Conservation (phyloP, 1,140 invertebrate species). For the Mamestra configurata region DNA sequence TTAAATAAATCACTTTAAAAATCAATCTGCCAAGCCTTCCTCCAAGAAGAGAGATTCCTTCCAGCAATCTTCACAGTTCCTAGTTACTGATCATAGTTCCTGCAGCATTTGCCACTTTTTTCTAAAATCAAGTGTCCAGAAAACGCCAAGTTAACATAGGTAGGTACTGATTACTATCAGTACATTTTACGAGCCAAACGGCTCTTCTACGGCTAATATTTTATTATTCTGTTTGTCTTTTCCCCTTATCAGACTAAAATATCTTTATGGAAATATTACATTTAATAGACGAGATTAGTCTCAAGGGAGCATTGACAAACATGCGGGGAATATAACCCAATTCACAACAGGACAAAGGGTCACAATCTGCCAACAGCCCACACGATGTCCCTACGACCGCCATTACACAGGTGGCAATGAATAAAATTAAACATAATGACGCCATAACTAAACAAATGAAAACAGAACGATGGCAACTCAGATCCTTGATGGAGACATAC, state of each 20-base stretch:
- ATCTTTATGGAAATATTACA: conserved; percentile 15
- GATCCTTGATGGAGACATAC: no score
- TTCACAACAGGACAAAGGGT: not conserved
- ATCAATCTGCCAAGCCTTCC: no score
- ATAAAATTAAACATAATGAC: conserved; percentile 36
- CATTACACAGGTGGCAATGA: conserved; percentile 16
- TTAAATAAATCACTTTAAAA: no score
- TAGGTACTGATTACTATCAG: conserved; percentile 8
- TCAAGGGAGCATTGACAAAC: not conserved
- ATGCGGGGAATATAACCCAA: not conserved
- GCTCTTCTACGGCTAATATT: not conserved
- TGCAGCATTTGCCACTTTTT: no score
- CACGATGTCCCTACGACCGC: not conserved
- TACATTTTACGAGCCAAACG: conserved; percentile 9
- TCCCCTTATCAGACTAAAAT: not conserved
- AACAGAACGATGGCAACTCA: not conserved
- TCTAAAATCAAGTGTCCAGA: not conserved
- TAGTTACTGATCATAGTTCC: no score
- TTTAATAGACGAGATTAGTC: conserved; percentile 7
- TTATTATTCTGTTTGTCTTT: conserved; percentile 35
- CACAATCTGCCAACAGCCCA: not conserved
- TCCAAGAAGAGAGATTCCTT: no score
- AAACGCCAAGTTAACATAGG: not conserved
- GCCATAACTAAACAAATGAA: conserved; percentile 28
- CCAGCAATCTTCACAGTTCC: no score